Conservation (phyloP, 2,888 invertebrate species). For the Artemia sp. region DNA sequence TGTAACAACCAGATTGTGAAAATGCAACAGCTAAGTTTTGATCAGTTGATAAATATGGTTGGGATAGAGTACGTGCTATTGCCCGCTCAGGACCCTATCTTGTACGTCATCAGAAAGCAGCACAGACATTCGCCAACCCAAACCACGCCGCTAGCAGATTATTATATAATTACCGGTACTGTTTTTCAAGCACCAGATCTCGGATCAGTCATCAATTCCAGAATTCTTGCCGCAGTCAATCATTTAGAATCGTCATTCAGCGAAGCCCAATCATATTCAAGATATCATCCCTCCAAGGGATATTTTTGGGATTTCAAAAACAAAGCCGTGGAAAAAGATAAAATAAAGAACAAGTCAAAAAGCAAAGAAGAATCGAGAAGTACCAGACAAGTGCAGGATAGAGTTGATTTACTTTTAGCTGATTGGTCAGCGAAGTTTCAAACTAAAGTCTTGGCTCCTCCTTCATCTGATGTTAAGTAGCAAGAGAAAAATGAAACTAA, state of each 20-base stretch:
- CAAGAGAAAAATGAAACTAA: constrained; percentile 38
- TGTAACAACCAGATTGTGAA: constrained; percentile 96
- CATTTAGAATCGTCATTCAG: constrained; percentile 84
- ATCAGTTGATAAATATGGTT: constrained; percentile 77
- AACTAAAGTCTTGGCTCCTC: constrained; percentile 39
- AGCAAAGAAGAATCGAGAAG: constrained; percentile 59
- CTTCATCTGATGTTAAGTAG: constrained; percentile 32
- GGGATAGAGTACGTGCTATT: constrained; percentile 85
- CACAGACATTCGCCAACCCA: constrained; percentile 68
- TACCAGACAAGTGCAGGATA: constrained; percentile 74
- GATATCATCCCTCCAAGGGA: constrained; percentile 89
- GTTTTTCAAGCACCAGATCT: constrained; percentile 96
- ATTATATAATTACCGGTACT: constrained; percentile 91
- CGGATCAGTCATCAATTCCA: constrained; percentile 78
- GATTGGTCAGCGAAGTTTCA: constrained; percentile 73
- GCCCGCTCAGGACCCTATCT: constrained; percentile 89
- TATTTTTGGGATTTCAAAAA: constrained; percentile 89
- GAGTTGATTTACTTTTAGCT: constrained; percentile 77
- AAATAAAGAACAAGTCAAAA: constrained; percentile 31
- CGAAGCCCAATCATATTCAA: constrained; percentile 72
- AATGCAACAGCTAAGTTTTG: constrained; percentile 84
- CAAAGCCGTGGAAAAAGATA: constrained; percentile 25
- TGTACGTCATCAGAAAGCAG: constrained; percentile 92
- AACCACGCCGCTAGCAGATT: constrained; percentile 81
- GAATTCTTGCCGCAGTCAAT: constrained; percentile 70